Percentiles rank a stretch among this genome's conserved stretches.
Conservation (phyloP, 2,888 invertebrate genomes). For the Cephus pulcher region DNA sequence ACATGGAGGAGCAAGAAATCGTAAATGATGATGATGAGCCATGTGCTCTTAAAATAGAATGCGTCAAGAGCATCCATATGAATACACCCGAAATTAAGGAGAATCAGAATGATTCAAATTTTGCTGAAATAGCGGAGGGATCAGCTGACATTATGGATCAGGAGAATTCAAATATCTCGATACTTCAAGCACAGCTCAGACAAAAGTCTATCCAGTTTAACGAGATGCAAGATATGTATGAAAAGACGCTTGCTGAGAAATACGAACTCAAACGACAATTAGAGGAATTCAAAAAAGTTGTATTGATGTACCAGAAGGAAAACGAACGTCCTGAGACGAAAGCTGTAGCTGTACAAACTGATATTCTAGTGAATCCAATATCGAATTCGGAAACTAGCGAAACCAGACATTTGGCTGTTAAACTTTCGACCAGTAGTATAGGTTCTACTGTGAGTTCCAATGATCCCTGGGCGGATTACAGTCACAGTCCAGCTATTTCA, state of each 20-base stretch:
- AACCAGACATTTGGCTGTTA: constrained; percentile 25
- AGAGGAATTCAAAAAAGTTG: constrained; percentile 30
- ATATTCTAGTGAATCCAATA: constrained; percentile 20
- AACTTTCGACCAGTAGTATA: constrained; percentile 40
- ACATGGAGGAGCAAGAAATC: constrained; percentile 27
- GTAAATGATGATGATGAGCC: constrained; percentile 28
- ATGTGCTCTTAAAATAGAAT: constrained; percentile 37
- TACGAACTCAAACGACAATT: constrained; percentile 49
- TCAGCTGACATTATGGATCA: constrained; percentile 17
- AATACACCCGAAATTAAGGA: constrained; percentile 25
- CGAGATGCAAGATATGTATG: constrained; percentile 46
- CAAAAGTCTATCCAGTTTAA: constrained; percentile 42
- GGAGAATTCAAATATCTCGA: constrained; percentile 32
- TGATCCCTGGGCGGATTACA: constrained; percentile 56
- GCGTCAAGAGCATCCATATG: constrained; percentile 34
- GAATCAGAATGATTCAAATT: constrained; percentile 17
- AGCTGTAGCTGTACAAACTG: constrained; percentile 50
- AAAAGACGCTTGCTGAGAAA: constrained; percentile 50
- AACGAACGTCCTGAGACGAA: constrained; percentile 36
- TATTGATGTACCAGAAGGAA: constrained; percentile 28
- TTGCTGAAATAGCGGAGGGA: constrained; percentile 21
- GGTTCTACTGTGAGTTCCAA: constrained; percentile 49
- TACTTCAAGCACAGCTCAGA: constrained; percentile 37
- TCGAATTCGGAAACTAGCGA: constrained; percentile 13
- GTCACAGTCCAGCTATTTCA: constrained; percentile 45